Conservation (phyloP, 35 echinoderm and acorn worm species). For the Amphiura filiformis region DNA sequence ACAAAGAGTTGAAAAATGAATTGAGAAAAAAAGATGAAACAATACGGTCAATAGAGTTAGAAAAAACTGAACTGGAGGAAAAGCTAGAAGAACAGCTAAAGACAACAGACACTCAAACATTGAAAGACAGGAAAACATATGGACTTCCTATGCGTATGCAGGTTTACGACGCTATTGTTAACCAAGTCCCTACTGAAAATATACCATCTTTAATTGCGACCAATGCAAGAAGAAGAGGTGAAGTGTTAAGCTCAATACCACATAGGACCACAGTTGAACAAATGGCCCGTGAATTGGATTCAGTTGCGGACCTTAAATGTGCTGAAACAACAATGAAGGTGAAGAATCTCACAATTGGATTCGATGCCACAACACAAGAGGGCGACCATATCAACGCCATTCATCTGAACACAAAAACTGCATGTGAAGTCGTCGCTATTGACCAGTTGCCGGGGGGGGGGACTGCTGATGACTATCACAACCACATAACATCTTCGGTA, state of each 20-base stretch:
- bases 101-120: not conserved
- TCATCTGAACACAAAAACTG: not conserved
- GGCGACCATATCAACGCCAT: not conserved
- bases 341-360: not conserved
- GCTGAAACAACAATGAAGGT: not conserved
- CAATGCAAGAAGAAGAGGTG: not conserved
- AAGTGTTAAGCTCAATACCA: not conserved
- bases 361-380: not conserved
- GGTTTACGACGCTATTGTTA: not conserved
- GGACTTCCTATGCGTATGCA: not conserved
- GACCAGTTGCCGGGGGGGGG: not conserved
- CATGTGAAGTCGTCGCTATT: not conserved
- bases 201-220: not conserved
- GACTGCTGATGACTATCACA: not conserved
- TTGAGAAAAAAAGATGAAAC: not conserved
- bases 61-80: not conserved
- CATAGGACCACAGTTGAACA: constrained; percentile 1
- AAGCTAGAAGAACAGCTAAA: not conserved
- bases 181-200: not conserved
- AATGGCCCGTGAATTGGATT: not conserved
- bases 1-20: not conserved
- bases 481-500: not conserved
- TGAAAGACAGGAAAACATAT: not conserved
- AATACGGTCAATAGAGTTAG: not conserved
- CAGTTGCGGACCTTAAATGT: not conserved